phyloP scores from a whole-genome alignment of 2,113 vertebrate species.

The Hippolais icterina region DNA sequence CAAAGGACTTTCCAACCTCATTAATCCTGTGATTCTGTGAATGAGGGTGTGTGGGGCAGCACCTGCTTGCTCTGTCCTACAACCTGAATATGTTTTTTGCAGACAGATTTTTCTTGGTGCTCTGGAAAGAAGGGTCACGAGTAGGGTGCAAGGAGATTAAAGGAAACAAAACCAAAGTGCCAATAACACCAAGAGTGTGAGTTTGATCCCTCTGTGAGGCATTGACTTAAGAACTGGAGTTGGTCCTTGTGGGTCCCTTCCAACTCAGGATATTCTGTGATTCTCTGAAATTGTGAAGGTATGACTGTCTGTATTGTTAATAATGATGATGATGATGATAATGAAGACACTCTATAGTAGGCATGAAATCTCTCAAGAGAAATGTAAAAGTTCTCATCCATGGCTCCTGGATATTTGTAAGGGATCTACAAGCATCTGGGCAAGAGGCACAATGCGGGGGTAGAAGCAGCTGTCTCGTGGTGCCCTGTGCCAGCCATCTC shows the following conservation, averaged over 20 bases:
- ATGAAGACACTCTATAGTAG: background rate
- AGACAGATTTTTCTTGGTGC: background rate
- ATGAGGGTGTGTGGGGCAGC: background rate
- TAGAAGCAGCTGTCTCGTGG: rapidly evolving
- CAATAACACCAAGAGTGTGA: background rate
- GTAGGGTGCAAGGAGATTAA: background rate
- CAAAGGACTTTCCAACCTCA: rapidly evolving
- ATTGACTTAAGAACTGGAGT: background rate
- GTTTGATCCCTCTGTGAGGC: background rate
- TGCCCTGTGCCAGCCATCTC: background rate
- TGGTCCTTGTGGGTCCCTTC: background rate
- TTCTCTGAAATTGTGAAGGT: background rate
- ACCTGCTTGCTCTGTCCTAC: background rate
- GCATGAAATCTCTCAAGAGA: background rate
- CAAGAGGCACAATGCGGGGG: too few relatives aligned
- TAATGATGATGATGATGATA: background rate
- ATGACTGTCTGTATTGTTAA: background rate
- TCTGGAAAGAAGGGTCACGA: background rate
- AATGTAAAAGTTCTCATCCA: background rate
- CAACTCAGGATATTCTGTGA: background rate
- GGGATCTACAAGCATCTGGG: background rate
- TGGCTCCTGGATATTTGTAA: background rate
- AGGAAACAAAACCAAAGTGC: background rate
- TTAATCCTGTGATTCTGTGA: background rate
- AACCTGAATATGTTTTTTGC: background rate